Evolutionary conservation across 2,113 vertebrate genomes (phyloP).

Genomic region (Thermophis baileyi): DNA sequence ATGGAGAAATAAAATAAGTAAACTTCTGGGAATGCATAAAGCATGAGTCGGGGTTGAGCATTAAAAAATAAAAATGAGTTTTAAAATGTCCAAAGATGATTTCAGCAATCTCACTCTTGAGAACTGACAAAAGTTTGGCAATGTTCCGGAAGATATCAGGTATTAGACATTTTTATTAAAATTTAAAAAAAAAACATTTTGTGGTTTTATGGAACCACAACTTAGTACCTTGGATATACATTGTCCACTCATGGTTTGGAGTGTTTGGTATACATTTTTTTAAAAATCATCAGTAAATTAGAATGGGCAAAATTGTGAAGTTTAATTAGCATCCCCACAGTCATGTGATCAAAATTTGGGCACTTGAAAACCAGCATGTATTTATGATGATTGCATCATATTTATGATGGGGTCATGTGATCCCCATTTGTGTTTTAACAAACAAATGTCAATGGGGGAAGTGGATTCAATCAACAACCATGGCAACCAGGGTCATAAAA

Average conservation of each 20-base stretch:
- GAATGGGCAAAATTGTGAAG: neutral
- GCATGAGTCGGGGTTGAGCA: neutral
- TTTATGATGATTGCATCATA: neutral
- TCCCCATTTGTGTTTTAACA: neutral
- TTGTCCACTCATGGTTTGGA: neutral
- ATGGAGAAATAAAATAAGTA: neutral
- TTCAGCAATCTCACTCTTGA: neutral
- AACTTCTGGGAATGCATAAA: neutral
- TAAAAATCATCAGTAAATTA: neutral
- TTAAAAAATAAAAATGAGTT: neutral
- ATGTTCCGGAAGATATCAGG: neutral
- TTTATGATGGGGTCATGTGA: neutral
- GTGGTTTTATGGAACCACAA: neutral
- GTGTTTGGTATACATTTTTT: neutral
- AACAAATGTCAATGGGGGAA: neutral
- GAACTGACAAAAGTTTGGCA: neutral
- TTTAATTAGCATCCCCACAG: neutral
- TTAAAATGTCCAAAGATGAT: neutral
- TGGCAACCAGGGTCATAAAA: neutral
- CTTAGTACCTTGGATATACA: neutral
- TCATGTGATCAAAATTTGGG: neutral
- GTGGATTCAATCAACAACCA: neutral
- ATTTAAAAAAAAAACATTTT: neutral
- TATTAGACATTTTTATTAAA: neutral
- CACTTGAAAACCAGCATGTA: neutral